Conservation (phyloP, 2,888 invertebrate genomes). For the Flabesymbios commensalis region DNA sequence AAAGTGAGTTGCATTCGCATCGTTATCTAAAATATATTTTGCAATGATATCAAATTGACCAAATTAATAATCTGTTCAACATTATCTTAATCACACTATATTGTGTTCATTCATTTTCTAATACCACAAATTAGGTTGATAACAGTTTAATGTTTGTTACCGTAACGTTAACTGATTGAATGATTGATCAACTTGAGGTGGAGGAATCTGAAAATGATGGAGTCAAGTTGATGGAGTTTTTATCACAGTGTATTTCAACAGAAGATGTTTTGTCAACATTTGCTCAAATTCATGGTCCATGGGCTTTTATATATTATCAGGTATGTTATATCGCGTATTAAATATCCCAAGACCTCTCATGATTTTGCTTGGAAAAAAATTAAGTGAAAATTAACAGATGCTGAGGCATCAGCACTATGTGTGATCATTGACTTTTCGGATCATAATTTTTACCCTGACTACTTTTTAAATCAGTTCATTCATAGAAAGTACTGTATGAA, state of each 20-base stretch:
- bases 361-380: too few relatives aligned
- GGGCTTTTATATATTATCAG: slow-evolving; percentile 77
- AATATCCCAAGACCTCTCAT: too few relatives aligned
- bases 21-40: background rate
- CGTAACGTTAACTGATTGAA: too few relatives aligned
- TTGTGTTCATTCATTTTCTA: background rate
- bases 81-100: background rate
- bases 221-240: slow-evolving; percentile 41
- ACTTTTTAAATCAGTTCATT: too few relatives aligned
- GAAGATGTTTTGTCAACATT: slow-evolving; percentile 64
- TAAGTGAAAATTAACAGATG: too few relatives aligned
- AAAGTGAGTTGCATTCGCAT: slow-evolving; percentile 54
- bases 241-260: slow-evolving; percentile 39
- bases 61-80: background rate
- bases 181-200: slow-evolving; percentile 15
- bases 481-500: too few relatives aligned
- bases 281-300: slow-evolving; percentile 76
- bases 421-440: too few relatives aligned
- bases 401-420: too few relatives aligned
- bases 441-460: too few relatives aligned
- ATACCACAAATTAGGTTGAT: background rate
- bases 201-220: slow-evolving; percentile 49
- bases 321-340: too few relatives aligned
- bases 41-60: too few relatives aligned
- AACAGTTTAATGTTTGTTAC: too few relatives aligned